A percentile compares a stretch with the other conserved stretches of the same genome.
phyloP scores from a whole-genome alignment of 2,113 vertebrate species.

The Clupea harengus region DNA sequence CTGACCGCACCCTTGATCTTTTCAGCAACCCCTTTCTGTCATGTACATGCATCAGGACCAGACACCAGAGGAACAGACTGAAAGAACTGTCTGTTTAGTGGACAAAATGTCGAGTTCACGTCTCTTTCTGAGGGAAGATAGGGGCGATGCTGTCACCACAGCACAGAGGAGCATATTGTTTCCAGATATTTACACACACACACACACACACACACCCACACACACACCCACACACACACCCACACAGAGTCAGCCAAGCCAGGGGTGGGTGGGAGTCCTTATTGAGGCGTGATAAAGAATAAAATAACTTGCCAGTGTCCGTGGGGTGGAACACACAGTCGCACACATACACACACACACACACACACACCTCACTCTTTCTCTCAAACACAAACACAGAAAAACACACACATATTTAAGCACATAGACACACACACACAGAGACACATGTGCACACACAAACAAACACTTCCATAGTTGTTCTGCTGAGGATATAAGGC shows the following conservation, averaged over 20 bases:
- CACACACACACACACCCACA: constrained; percentile 20
- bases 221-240: constrained; percentile 16
- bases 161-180: background rate
- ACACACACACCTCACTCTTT: background rate
- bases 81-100: background rate
- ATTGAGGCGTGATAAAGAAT: background rate
- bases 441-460: constrained; percentile 20
- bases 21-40: background rate
- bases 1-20: background rate
- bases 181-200: background rate
- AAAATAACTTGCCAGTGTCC: constrained; percentile 8
- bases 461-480: background rate
- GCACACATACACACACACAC: constrained; percentile 13
- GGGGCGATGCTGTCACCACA: background rate
- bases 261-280: constrained; percentile 20
- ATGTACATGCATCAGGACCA: background rate
- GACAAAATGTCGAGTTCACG: background rate
- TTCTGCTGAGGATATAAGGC: background rate
- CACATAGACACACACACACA: constrained; percentile 3
- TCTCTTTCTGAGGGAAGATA: background rate
- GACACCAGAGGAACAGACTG: background rate
- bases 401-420: background rate
- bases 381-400: background rate
- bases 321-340: constrained; percentile 9
- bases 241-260: background rate